Base-by-base conservation (phyloP, 2,888 invertebrate genomes). In the Leucophenga montana region DNA sequence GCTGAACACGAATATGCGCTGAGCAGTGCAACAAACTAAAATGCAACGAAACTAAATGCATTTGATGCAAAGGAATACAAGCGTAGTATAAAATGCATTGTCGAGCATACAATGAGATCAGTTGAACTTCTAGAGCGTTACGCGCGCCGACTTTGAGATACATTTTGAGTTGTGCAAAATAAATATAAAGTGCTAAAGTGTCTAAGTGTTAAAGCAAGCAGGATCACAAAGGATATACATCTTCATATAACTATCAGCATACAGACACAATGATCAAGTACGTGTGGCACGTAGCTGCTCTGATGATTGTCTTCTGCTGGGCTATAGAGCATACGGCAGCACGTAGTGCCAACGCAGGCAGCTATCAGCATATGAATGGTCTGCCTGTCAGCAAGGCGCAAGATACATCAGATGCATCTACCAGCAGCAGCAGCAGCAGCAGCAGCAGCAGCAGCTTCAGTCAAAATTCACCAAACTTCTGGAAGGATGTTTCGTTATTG, bases 401-500 rank as follows among this genome's bases (percentile, higher is more conserved):
- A 22, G 5, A 73, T 75, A 39, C 73, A 59, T 4, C 71, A 71
- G 6, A 67, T 70, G 20, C 67, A 59, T n/a, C n/a, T n/a, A n/a
- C 70, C 72, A 67, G 27, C 68, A 62, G 70, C 73, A 27, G 66
- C 71, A 65, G 73, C 69, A 64, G 31, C 54, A 67, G 27, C 68
- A 67, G 27, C 68, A 62, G 70, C 73, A 27, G 66, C 71, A 65
- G 73, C 69, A 64, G 31, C 54, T 8, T 31, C 27, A 66, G 72
- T 8, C 27, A 64, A 11, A 57, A 70, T 11, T 22, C 74, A 4
- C 48, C 89, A 3, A 70, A 80, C 44, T 77, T 85, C 69, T 88
- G 87, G 87, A 86, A 84, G 75, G 95, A 95, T 80, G 88, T 95
- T 6, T 92, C 93, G 78, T 91, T 93, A 82, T 92, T 94, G 75